phyloP scores from a whole-genome alignment of 2,888 invertebrate genomes.

The Punctoribates punctum region DNA sequence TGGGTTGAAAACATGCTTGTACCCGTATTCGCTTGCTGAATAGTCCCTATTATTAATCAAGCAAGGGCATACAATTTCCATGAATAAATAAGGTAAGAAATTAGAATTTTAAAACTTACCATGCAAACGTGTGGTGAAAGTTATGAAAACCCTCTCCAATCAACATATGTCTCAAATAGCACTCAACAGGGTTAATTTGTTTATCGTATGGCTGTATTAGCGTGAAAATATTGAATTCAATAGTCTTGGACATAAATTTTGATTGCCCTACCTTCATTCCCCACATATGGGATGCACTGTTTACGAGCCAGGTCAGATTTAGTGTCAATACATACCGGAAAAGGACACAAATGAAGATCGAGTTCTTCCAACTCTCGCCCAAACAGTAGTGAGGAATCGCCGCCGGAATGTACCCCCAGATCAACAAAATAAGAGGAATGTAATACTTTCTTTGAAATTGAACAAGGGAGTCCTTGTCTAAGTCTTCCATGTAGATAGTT shows the following conservation, averaged over 20 bases:
- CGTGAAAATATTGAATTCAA: neutral
- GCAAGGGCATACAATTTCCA: neutral
- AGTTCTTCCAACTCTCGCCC: constrained; percentile 71
- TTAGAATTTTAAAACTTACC: neutral
- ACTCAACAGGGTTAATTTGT: constrained; percentile 58
- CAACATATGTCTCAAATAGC: neutral
- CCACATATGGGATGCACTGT: constrained; percentile 88
- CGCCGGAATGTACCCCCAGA: constrained; percentile 61
- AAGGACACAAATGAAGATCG: constrained; percentile 75
- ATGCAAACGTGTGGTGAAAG: constrained; percentile 38
- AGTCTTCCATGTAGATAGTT: constrained; percentile 42
- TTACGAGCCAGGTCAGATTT: constrained; percentile 87
- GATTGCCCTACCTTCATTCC: constrained; percentile 57
- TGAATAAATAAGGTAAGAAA: neutral
- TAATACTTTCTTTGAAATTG: constrained; percentile 51
- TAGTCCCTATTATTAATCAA: constrained; percentile 51
- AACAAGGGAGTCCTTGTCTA: constrained; percentile 45
- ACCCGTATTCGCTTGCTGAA: constrained; percentile 54
- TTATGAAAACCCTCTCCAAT: constrained; percentile 46
- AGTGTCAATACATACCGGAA: constrained; percentile 73
- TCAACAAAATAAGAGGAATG: constrained; percentile 52
- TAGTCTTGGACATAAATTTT: neutral
- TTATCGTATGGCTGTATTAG: constrained; percentile 71
- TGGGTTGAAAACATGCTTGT: constrained; percentile 54
- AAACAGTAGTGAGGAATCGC: constrained; percentile 75